Conservation (phyloP, 2,888 invertebrate genomes). For the Chymomyza procnemis region DNA sequence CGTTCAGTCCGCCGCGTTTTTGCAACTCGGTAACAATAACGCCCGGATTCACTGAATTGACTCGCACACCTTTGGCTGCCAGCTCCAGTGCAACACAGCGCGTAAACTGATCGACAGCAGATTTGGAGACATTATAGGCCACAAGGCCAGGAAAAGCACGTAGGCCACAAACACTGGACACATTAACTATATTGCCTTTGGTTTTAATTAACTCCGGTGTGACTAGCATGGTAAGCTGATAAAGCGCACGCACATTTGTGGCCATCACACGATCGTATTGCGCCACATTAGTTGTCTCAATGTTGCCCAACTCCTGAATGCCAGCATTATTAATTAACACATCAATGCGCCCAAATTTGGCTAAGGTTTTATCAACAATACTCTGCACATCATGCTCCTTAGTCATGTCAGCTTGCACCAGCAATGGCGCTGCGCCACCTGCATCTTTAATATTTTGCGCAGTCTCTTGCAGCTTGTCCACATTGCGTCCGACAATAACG, state of each 20-base stretch:
- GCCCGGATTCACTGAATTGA: slow-evolving; percentile 94
- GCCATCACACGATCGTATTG: slow-evolving; percentile 94
- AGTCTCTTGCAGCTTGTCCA: slow-evolving; percentile 82
- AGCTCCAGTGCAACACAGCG: slow-evolving; percentile 93
- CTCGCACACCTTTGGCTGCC: slow-evolving; percentile 88
- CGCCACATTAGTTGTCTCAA: slow-evolving; percentile 90
- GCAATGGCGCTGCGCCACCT: slow-evolving; percentile 79
- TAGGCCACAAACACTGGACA: slow-evolving; percentile 95
- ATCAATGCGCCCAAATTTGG: slow-evolving; percentile 87
- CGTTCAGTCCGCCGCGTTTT: slow-evolving; percentile 89
- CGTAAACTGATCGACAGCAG: slow-evolving; percentile 96
- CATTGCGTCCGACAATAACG: slow-evolving; percentile 85
- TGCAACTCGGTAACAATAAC: slow-evolving; percentile 94
- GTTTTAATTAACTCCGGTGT: slow-evolving; percentile 90
- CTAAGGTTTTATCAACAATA: slow-evolving; percentile 85
- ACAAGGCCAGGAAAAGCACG: slow-evolving; percentile 92
- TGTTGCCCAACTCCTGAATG: slow-evolving; percentile 87
- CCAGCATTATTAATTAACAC: slow-evolving; percentile 94
- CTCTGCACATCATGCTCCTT: slow-evolving; percentile 85
- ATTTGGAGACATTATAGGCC: slow-evolving; percentile 95
- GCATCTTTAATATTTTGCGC: slow-evolving; percentile 78
- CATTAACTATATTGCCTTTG: slow-evolving; percentile 94
- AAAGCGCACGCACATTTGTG: slow-evolving; percentile 90
- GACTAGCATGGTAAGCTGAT: slow-evolving; percentile 90
- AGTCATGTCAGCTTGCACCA: slow-evolving; percentile 85